These are phyloP conservation scores for Falcaria lacertinaria DNA, from an alignment of 2,888 invertebrate species.

Conservation along the genomic window DNA sequence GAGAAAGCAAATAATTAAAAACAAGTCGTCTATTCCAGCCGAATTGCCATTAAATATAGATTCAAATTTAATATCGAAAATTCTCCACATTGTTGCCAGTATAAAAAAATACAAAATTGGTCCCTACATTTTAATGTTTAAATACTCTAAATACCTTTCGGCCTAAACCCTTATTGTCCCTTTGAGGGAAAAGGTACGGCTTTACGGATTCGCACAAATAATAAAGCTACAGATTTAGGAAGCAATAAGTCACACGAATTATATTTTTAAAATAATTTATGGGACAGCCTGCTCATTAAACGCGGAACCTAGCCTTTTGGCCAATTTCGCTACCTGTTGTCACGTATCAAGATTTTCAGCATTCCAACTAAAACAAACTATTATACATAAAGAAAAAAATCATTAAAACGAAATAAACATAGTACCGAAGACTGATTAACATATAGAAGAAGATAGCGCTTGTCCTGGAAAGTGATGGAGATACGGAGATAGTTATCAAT, in stretches of 20 bases:
- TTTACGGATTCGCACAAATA: background rate
- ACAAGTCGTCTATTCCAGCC: background rate
- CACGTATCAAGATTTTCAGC: too few species aligned
- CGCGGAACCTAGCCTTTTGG: too few species aligned
- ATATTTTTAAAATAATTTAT: background rate
- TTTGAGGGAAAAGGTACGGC: background rate
- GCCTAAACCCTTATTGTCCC: background rate
- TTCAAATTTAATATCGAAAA: background rate
- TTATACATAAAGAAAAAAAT: too few species aligned
- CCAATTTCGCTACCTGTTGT: too few species aligned
- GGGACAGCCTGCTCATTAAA: background rate
- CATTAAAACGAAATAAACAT: too few species aligned
- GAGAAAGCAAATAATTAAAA: background rate
- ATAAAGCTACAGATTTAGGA: background rate
- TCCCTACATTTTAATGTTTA: background rate
- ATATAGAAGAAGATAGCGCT: too few species aligned
- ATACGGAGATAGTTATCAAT: too few species aligned
- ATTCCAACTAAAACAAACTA: too few species aligned
- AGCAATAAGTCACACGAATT: background rate
- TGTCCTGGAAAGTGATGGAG: too few species aligned
- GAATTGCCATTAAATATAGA: too few species aligned
- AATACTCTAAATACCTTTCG: background rate
- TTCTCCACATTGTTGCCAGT: background rate
- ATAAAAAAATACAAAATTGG: background rate
- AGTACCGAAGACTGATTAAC: too few species aligned